A percentile compares a stretch with the other conserved stretches of the same genome.
Evolutionary conservation across 1,140 invertebrate species (phyloP).

Genomic region (Zaprionus taronus): DNA sequence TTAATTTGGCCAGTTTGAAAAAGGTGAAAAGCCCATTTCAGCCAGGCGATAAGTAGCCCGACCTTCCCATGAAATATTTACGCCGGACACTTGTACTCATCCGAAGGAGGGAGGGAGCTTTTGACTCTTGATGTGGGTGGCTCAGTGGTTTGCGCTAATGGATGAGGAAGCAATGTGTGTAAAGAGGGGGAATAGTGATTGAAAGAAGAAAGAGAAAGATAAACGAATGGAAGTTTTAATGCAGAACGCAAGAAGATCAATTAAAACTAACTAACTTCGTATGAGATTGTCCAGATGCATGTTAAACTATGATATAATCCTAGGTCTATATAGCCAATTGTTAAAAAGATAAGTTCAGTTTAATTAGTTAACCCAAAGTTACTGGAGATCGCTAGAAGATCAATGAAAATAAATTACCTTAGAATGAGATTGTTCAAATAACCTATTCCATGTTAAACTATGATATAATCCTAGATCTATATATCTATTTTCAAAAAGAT

Average conservation of each 20-base stretch:
- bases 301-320: too few species aligned
- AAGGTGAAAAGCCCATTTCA: conserved; percentile 66
- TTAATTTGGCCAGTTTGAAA: conserved; percentile 75
- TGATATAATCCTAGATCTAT: too few species aligned
- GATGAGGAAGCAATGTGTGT: background rate
- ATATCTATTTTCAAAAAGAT: too few species aligned
- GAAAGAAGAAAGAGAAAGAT: background rate
- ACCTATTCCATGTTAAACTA: background rate
- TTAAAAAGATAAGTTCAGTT: too few species aligned
- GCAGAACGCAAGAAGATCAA: too few species aligned
- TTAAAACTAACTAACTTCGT: too few species aligned
- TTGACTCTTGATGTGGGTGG: background rate
- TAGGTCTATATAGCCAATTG: too few species aligned
- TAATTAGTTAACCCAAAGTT: background rate
- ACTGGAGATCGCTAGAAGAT: background rate
- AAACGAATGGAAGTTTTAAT: too few species aligned
- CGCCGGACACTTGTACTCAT: conserved; percentile 51
- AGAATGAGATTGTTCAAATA: background rate
- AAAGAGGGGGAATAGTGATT: background rate
- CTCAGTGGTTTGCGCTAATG: background rate
- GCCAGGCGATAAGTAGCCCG: conserved; percentile 38
- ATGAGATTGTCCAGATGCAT: too few species aligned
- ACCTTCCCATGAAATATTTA: conserved; percentile 68
- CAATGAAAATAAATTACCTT: background rate
- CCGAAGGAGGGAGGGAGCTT: background rate